Conservation (phyloP, 2,113 vertebrate species). For the Scytalopus superciliaris region DNA sequence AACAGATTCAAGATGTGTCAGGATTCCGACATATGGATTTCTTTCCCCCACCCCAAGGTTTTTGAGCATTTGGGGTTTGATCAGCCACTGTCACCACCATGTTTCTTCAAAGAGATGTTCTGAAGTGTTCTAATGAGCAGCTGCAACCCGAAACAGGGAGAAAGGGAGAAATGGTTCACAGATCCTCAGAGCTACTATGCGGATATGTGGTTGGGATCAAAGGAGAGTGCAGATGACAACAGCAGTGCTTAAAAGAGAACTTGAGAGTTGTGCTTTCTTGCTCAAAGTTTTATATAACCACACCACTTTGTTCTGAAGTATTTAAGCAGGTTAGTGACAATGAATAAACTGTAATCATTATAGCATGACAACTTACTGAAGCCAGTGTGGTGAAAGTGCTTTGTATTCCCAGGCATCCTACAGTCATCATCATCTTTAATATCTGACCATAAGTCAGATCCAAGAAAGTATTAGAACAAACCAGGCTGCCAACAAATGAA, state of each 20-base stretch:
- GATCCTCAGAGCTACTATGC: constrained; percentile 37
- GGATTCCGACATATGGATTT: constrained; percentile 39
- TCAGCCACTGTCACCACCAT: constrained; percentile 19
- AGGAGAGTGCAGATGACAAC: constrained; percentile 21
- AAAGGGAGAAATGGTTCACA: constrained; percentile 46
- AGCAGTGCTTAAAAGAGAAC: constrained; percentile 17
- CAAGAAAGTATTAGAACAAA: background rate
- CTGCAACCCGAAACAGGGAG: constrained; percentile 30
- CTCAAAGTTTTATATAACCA: constrained; percentile 16
- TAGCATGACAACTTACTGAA: constrained; percentile 14
- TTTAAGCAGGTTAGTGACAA: constrained; percentile 49
- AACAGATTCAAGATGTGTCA: constrained; percentile 43
- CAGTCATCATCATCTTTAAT: background rate
- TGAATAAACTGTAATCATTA: constrained; percentile 12
- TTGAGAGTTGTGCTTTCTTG: background rate
- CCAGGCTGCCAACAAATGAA: constrained; percentile 8
- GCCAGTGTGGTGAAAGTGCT: constrained; percentile 40
- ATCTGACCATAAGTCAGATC: constrained; percentile 6
- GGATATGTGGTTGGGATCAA: constrained; percentile 35
- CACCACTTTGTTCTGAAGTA: constrained; percentile 52
- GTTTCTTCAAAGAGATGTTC: constrained; percentile 54
- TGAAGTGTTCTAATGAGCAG: constrained; percentile 36
- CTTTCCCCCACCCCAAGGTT: background rate
- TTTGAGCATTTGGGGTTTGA: constrained; percentile 51
- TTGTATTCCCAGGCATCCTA: background rate